Evolutionary conservation across 2,113 vertebrate species (phyloP), one percentile per base, ranked within the genome.

Genomic region (Bufo bufo): DNA sequence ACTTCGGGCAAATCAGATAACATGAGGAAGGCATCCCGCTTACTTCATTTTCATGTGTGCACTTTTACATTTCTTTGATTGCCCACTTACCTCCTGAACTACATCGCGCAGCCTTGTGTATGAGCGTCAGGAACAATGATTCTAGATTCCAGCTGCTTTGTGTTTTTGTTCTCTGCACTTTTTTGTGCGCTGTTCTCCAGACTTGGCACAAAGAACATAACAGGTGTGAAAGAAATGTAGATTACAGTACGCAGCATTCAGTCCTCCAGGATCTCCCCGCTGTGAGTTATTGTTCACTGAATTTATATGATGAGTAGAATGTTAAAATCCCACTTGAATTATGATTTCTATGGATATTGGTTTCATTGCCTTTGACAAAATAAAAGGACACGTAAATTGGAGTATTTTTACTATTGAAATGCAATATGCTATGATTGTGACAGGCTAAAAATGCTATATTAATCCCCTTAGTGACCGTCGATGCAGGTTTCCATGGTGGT

Each of bases 301-400:
- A 86, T 69, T 78, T 59, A 86, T 79, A 56, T 86, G 85, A 86
- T 86, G 71, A 43, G 33, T 49, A 59, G 83, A 50, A 85, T 85
- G 54, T 59, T 74, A 85, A 75, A 85, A 85, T 85, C 66, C 4
- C 71, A 58, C 63, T 84, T 85, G 85, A 87, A 87, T 80, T 80
- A 87, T 80, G 77, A 56, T 87, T 87, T 78, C 13, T 71, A 69
- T 33, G 77, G 43, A 80, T 69, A 87, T 79, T 86, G 75, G 85
- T 69, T 66, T 79, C 71, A 86, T 69, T 80, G 52, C 47, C n/a
- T 81, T 58, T 81, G 85, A 86, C 45, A 69, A 79, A 79, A 56
- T 79, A 79, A 79, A 79, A 87, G 61, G 50, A 20, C 47, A 78
- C n/a, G n/a, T 79, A 61, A 43, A 50, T 71, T 80, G 23, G n/a